Evolutionary conservation across 1,140 invertebrate genomes (phyloP), one percentile per base, ranked within the genome.

Genomic region (Megalonaias nervosa): DNA sequence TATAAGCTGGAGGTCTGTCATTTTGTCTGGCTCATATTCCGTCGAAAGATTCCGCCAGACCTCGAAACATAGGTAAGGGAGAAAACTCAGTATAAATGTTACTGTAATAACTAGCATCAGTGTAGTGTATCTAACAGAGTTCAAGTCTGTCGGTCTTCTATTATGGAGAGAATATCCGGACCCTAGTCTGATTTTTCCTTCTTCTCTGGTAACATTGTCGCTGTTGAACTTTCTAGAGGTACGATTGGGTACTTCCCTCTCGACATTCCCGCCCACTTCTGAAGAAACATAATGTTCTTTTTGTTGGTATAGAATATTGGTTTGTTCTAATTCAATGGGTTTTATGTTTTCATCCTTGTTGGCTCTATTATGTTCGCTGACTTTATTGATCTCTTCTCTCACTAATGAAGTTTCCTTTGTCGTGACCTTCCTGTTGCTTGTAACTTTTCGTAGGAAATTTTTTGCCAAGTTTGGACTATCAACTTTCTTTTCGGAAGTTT

Each of bases 1-100:
- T 11, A 84, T 75, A n/a, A 82, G 71, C 62, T 70, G 68, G 19
- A 59, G n/a, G 19, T 79, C 67, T 3, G 75, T 70, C 23, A 84
- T 16, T 9, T 31, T 19, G 16, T 71, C 48, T 12, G n/a, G 60
- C 48, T 71, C 75, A 31, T 77, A 71, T 3, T 12, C 57, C 16
- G n/a, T 48, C 19, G 19, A 19, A 57, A 71, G 14, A 23, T 23
- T 57, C 19, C 69, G 38, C 75, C 75, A 77, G 3, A 73, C 19
- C 1, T 23, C 31, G 14, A 78, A 38, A 16, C n/a, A 38, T 57
- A 73, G 31, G 31, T 73, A 59, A n/a, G 76, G 76, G 21, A 78
- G 59, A 68, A 78, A 78, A 31, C 76, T 78, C 13, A 78, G 2
- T 19, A 78, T 56, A 58, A 78, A 78, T n/a, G 74, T 66, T n/a